phyloP scores from a whole-genome alignment of 1,140 invertebrate genomes.

The Muscidifurax raptorellus region DNA sequence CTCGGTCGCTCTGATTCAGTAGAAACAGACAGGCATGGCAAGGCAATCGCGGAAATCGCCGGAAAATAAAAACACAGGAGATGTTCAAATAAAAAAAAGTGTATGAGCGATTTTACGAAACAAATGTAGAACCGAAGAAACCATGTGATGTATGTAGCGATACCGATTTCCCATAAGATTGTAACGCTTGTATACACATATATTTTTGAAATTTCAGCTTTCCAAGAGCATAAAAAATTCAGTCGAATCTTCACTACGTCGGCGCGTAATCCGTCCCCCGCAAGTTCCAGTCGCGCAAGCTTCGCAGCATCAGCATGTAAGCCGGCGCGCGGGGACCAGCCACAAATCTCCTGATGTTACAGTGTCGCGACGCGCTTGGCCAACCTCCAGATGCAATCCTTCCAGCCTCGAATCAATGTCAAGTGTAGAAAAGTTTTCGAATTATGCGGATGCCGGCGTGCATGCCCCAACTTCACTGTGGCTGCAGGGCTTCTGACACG shows the following conservation, averaged over 20 bases:
- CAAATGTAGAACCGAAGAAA: too few species aligned
- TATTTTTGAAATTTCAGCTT: too few species aligned
- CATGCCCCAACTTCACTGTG: neutral
- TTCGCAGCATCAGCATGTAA: neutral
- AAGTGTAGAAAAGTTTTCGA: slow-evolving; percentile 39
- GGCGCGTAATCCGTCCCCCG: neutral
- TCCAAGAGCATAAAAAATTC: neutral
- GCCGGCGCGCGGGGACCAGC: neutral
- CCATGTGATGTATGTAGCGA: too few species aligned
- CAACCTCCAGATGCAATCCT: slow-evolving; percentile 20
- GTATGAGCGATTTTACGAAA: too few species aligned
- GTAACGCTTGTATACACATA: too few species aligned
- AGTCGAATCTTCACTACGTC: neutral
- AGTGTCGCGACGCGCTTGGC: neutral
- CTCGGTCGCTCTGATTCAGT: too few species aligned
- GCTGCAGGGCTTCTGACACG: neutral
- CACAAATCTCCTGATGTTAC: neutral
- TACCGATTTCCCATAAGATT: too few species aligned
- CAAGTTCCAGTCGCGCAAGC: neutral
- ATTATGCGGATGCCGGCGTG: slow-evolving; percentile 12
- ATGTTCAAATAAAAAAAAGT: too few species aligned
- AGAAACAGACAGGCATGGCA: too few species aligned
- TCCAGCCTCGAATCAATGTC: slow-evolving; percentile 7
- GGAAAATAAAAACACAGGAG: too few species aligned
- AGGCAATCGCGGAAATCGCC: too few species aligned